Evolutionary conservation across 1,140 invertebrate genomes (phyloP), one percentile per base, ranked within the genome.

Genomic region (Drosophila ananassae): DNA sequence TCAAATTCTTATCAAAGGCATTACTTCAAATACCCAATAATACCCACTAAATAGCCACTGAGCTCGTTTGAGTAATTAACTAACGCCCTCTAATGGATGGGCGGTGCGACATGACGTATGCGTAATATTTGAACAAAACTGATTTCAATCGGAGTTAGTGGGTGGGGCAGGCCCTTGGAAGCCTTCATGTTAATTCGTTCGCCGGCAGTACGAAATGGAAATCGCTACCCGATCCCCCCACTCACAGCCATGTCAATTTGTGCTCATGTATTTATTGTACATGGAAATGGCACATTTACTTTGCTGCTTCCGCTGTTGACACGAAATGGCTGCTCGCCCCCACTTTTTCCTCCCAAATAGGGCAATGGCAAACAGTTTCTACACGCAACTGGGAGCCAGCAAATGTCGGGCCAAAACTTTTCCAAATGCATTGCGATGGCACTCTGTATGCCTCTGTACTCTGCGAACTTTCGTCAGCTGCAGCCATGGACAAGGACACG

Each of bases 281-380:
- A 60, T 76, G 75, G 71, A 89, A 87, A 87, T 87, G 59, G 78
- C 73, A 66, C 74, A 87, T 73, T 77, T 79, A 83, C 56, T 76
- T 82, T 44, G 59, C 34, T 68, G 75, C 71, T 89, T 89, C 72
- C 82, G 83, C 58, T 82, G 83, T 89, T 82, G 82, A 87, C 82
- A 87, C 80, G 82, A 80, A 87, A 89, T 77, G 62, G 41, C 28
- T 51, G 32, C 61, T 64, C 17, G 9, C 7, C 21, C 44, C 44
- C n/a, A 8, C 4, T 12, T 12, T 44, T 6, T 2, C 13, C 34
- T 3, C 3, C 56, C 54, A 46, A 66, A 55, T 50, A 64, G 32
- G 41, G 47, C 34, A 64, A 68, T 44, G n/a, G 54, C 51, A 71
- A 72, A 66, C 56, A 62, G 48, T 52, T 61, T 51, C 44, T 55